phyloP scores from a whole-genome alignment of 1,140 invertebrate species.

The Drosophila sp. region DNA sequence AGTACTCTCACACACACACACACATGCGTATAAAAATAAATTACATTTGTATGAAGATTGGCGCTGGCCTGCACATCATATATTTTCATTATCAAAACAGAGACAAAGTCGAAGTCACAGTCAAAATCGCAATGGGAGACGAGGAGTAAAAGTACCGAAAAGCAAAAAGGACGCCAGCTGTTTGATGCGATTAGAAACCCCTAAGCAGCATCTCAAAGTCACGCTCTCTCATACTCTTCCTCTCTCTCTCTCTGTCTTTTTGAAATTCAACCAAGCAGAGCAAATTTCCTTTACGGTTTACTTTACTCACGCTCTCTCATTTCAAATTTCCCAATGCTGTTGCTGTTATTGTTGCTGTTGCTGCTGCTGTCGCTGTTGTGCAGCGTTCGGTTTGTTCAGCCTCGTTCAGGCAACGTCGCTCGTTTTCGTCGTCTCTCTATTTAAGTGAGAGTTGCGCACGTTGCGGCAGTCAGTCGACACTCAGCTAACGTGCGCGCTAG shows the following conservation, averaged over 20 bases:
- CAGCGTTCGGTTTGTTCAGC: constrained; percentile 35
- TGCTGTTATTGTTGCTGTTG: not conserved
- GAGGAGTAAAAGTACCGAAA: constrained; percentile 38
- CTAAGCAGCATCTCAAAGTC: constrained; percentile 36
- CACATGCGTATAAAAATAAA: constrained; percentile 73
- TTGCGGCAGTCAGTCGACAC: constrained; percentile 79
- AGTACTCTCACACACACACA: constrained; percentile 41
- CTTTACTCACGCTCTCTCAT: constrained; percentile 21
- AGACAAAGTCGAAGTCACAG: constrained; percentile 57
- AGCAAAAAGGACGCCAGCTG: constrained; percentile 42
- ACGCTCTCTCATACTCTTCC: constrained; percentile 15
- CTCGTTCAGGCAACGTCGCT: constrained; percentile 6
- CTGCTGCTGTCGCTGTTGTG: constrained; percentile 10
- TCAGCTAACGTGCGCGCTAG: constrained; percentile 69
- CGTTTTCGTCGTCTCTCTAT: constrained; percentile 49
- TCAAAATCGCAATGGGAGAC: constrained; percentile 14
- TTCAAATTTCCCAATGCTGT: constrained; percentile 26
- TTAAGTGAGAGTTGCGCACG: constrained; percentile 79
- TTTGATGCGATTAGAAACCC: constrained; percentile 52
- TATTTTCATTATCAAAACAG: constrained; percentile 84
- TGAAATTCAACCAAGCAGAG: constrained; percentile 36
- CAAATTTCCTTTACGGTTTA: constrained; percentile 40
- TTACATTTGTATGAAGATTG: constrained; percentile 81
- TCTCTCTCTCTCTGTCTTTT: constrained; percentile 7
- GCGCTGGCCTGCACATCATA: constrained; percentile 78